Percentiles rank a stretch among this genome's conserved stretches.
phyloP scores from a whole-genome alignment of 2,888 invertebrate species.

The Euzophera pinguis region DNA sequence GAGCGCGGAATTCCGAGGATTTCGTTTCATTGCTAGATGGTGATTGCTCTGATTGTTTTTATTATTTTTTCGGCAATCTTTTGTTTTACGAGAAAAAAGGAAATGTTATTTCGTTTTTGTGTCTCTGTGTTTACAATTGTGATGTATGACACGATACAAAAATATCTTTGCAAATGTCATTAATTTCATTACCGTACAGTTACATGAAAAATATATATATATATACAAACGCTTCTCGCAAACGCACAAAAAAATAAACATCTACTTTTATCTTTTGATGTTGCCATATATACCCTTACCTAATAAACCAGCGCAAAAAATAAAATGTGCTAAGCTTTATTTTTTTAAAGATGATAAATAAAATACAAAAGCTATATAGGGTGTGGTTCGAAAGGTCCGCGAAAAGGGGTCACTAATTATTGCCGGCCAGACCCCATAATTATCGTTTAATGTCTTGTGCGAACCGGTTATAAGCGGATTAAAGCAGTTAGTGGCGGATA shows the following conservation, averaged over 20 bases:
- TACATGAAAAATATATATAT: too few species aligned
- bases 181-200: too few species aligned
- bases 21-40: conserved; percentile 38
- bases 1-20: conserved; percentile 41
- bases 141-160: too few species aligned
- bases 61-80: background rate
- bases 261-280: too few species aligned
- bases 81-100: background rate
- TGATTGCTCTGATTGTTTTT: conserved; percentile 23
- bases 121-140: background rate
- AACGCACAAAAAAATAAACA: too few species aligned
- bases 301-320: too few species aligned
- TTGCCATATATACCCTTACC: too few species aligned
- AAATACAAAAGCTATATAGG: too few species aligned
- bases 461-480: conserved; percentile 42
- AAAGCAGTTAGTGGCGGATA: conserved; percentile 33
- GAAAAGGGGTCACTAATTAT: conserved; percentile 38
- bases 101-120: background rate
- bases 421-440: conserved; percentile 29
- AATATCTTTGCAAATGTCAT: too few species aligned
- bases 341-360: too few species aligned
- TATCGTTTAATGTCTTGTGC: conserved; percentile 46
- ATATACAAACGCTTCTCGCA: too few species aligned
- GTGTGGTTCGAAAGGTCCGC: background rate
- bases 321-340: too few species aligned